phyloP scores from a whole-genome alignment of 2,888 invertebrate species.

The Coleophora flavipennella region DNA sequence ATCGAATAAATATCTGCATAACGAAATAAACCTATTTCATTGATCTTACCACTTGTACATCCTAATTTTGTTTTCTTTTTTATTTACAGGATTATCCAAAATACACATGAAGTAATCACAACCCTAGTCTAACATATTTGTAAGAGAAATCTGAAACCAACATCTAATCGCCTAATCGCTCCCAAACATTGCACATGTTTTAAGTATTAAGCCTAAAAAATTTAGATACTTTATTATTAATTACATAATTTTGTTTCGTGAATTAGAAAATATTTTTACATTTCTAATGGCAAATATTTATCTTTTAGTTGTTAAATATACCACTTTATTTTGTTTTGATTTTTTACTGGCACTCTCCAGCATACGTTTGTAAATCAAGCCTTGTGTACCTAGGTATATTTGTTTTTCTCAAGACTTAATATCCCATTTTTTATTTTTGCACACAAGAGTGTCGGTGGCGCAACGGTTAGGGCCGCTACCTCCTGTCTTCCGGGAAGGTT shows the following conservation, averaged over 20 bases:
- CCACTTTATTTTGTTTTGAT: constrained; percentile 7
- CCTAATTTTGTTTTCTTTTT: constrained; percentile 24
- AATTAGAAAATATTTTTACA: constrained; percentile 19
- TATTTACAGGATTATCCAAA: constrained; percentile 70
- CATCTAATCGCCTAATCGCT: constrained; percentile 50
- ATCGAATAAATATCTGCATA: constrained; percentile 66
- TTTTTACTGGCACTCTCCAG: constrained; percentile 6
- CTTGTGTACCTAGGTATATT: too few species aligned
- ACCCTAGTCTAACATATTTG: constrained; percentile 53
- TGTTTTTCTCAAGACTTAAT: too few species aligned
- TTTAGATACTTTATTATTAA: constrained; percentile 24
- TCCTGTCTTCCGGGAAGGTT: too few species aligned
- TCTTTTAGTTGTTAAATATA: constrained; percentile 19
- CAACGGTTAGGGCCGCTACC: too few species aligned
- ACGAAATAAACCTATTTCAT: constrained; percentile 39
- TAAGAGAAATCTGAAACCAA: constrained; percentile 63
- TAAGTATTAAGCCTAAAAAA: constrained; percentile 54
- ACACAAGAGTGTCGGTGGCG: too few species aligned
- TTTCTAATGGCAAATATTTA: constrained; percentile 14
- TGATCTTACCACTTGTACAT: constrained; percentile 22
- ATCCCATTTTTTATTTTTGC: too few species aligned
- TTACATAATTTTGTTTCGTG: constrained; percentile 22
- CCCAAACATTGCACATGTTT: constrained; percentile 44
- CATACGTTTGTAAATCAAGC: too few species aligned
- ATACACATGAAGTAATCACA: constrained; percentile 67